Evolutionary conservation across 2,888 invertebrate genomes (phyloP), one percentile per base, ranked within the genome.

Genomic region (Scaeva pyrastri): DNA sequence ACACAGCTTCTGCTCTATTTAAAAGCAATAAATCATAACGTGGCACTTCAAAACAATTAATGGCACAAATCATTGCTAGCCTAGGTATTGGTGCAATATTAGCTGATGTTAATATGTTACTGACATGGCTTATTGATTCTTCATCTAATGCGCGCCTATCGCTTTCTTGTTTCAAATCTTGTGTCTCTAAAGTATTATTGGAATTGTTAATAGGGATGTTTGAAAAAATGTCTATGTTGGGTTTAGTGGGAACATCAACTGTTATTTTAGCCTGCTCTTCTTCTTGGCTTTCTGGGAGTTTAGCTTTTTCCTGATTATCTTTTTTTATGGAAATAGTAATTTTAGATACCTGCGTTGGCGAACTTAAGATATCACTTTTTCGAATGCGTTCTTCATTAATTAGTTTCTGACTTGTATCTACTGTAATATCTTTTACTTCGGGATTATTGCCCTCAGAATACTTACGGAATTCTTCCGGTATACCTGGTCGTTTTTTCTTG

Each of bases 401-500:
- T n/a, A 79, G 48, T 39, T 45, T 14, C 14, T 70, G 55, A 43
- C 1, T 55, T 16, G 83, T 76, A 45, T 68, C 52, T 5, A 41
- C 52, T 64, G 11, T 52, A 36, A 39, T 16, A 16, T 73, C 88
- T 82, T 76, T 85, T 45, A 45, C 16, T 23, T 72, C 68, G 6
- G 70, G 10, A 0, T 45, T 26, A 58, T 52, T 56, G 16, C 39
- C 78, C 41, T 60, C 64, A 31, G 31, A 78, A 60, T 88, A 87
- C 43, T 88, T 89, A 60, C 90, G 89, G 66, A 92, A 92, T 74
- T 92, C 91, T 88, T 91, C 91, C 6, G 92, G 92, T 64, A 92
- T 89, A 23, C 91, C 90, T 5, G 91, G 92, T n/a, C 92, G 89
- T 64, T 92, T 91, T 79, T 91, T 92, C 88, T 92, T 92, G 76